Conservation (phyloP, 1,140 invertebrate species). For the Andrena cerasifolii region DNA sequence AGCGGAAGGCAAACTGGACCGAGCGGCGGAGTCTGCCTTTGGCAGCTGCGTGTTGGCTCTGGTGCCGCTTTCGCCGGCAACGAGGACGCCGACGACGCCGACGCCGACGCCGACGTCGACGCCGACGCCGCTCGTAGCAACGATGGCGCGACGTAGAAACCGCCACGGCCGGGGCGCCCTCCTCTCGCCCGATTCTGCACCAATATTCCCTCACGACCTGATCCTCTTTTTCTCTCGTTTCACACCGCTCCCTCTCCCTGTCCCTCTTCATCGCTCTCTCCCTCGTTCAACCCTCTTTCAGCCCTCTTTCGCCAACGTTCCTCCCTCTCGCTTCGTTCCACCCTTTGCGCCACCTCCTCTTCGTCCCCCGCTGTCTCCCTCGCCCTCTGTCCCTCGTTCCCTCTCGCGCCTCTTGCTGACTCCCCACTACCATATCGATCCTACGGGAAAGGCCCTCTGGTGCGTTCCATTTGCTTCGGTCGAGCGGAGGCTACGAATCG, state of each 20-base stretch:
- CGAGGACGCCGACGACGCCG: conserved; percentile 55
- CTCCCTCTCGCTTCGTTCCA: conserved; percentile 13
- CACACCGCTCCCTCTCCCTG: conserved; percentile 12
- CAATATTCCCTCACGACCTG: conserved; percentile 56
- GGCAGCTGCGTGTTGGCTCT: conserved; percentile 61
- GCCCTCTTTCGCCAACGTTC: background rate
- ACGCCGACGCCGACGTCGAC: conserved; percentile 58
- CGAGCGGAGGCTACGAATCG: conserved; percentile 68
- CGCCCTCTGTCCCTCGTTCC: conserved; percentile 30
- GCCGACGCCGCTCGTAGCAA: conserved; percentile 71
- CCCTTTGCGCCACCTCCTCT: conserved; percentile 7
- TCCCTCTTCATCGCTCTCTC: conserved; percentile 44
- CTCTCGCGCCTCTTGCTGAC: background rate
- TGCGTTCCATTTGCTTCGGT: conserved; percentile 66
- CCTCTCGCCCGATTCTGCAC: conserved; percentile 58
- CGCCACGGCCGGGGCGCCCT: conserved; percentile 62
- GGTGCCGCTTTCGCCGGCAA: conserved; percentile 63
- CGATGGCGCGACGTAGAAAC: conserved; percentile 69
- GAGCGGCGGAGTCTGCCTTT: conserved; percentile 59
- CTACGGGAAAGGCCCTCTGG: conserved; percentile 63
- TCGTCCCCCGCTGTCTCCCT: conserved; percentile 24
- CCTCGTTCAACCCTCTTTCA: conserved; percentile 8
- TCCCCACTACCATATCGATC: conserved; percentile 72
- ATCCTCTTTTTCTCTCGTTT: conserved; percentile 46
- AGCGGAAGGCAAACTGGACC: conserved; percentile 66